Conservation (phyloP, 2,113 vertebrate species). For the Poecile atricapillus region DNA sequence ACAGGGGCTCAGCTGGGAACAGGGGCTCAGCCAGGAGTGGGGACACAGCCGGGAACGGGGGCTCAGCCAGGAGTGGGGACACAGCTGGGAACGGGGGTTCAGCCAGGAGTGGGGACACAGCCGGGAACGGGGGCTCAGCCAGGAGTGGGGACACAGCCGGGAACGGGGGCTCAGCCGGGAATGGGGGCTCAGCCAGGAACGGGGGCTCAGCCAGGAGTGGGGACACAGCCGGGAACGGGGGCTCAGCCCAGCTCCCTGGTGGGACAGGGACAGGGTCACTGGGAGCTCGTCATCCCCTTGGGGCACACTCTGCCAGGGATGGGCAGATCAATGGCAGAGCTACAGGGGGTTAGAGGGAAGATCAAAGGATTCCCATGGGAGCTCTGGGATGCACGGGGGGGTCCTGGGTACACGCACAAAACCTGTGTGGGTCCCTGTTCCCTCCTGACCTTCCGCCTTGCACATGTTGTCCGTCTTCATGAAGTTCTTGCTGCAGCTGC, state of each 20-base stretch:
- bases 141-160: neutral
- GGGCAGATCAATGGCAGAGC: neutral
- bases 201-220: neutral
- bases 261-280: neutral
- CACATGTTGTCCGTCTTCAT: conserved; percentile 88
- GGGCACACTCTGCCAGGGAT: neutral
- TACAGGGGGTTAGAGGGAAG: neutral
- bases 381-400: fast-evolving
- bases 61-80: fast-evolving
- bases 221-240: fast-evolving
- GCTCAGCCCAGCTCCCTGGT: neutral
- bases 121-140: too few species aligned
- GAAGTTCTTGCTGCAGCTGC: conserved; percentile 92
- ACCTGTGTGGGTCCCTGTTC: fast-evolving
- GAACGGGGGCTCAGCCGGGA: neutral
- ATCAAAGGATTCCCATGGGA: neutral
- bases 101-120: too few species aligned
- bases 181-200: neutral
- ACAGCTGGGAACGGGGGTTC: neutral
- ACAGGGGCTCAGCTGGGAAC: fast-evolving
- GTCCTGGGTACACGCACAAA: fast-evolving
- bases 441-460: conserved; percentile 87
- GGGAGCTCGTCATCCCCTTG: neutral
- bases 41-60: neutral
- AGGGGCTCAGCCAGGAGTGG: neutral